Conservation (phyloP, 35 echinoderm and acorn worm species). For the Strongylocentrotus purpuratus region DNA sequence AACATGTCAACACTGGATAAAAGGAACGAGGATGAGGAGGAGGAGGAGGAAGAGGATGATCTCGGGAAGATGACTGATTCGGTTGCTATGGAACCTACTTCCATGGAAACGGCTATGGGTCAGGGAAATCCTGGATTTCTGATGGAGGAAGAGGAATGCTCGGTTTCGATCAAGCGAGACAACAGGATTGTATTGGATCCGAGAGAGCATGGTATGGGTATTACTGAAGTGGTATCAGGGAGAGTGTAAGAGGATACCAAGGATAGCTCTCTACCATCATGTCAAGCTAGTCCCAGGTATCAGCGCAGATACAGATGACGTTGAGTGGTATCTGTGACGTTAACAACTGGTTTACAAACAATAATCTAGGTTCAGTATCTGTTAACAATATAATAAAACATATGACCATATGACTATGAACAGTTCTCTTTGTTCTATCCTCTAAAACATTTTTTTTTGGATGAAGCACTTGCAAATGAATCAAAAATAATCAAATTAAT, state of each 20-base stretch:
- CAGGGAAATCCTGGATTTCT: conserved; percentile 14
- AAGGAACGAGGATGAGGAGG: neutral
- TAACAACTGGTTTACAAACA: neutral
- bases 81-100: neutral
- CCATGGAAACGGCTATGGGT: conserved; percentile 40
- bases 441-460: too few species aligned
- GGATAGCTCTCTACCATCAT: neutral
- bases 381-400: too few species aligned
- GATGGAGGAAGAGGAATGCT: conserved; percentile 35
- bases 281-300: neutral
- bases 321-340: neutral
- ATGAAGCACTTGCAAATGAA: too few species aligned
- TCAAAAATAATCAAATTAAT: too few species aligned
- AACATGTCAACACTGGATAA: neutral
- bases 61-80: neutral
- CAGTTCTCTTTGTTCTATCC: too few species aligned
- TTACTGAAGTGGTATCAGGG: neutral
- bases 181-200: neutral
- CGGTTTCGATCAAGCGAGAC: neutral
- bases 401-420: too few species aligned
- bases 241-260: neutral
- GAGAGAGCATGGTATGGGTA: neutral
- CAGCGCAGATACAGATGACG: neutral
- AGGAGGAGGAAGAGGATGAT: neutral
- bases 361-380: too few species aligned